A percentile compares a stretch with the other conserved stretches of the same genome.
Conservation (phyloP, 2,113 vertebrate genomes). For the Crotalus viridis region DNA sequence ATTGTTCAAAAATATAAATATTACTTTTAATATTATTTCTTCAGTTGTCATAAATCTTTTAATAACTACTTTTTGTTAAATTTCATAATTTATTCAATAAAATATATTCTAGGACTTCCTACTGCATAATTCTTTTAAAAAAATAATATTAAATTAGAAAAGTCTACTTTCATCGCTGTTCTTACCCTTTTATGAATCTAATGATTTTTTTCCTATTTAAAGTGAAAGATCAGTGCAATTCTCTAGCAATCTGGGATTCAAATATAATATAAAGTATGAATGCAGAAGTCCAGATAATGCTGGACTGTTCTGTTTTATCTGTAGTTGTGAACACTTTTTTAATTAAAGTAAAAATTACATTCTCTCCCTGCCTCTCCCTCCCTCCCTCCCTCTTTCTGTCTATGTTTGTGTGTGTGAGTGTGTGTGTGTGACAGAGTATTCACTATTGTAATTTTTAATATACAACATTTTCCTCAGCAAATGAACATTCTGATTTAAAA, state of each 20-base stretch:
- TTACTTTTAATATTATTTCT: not conserved
- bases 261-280: slow-evolving; percentile 1
- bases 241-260: slow-evolving; percentile 7
- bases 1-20: not conserved
- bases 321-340: not conserved
- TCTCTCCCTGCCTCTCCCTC: not conserved
- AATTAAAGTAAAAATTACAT: slow-evolving; percentile 5
- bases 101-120: not conserved
- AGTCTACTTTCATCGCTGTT: not conserved
- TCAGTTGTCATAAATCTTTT: not conserved
- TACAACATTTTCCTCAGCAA: not conserved
- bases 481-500: not conserved
- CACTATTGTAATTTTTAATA: not conserved
- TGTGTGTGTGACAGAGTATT: not conserved
- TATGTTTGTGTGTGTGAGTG: not conserved
- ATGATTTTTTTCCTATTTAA: not conserved
- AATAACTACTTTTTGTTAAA: not conserved
- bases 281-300: slow-evolving; percentile 3
- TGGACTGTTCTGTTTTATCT: not conserved
- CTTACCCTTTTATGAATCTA: not conserved
- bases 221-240: not conserved
- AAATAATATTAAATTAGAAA: not conserved
- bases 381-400: not conserved
- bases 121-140: not conserved
- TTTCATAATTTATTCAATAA: not conserved